Conservation (phyloP, 2,113 vertebrate genomes). For the Xyrauchen texanus region DNA sequence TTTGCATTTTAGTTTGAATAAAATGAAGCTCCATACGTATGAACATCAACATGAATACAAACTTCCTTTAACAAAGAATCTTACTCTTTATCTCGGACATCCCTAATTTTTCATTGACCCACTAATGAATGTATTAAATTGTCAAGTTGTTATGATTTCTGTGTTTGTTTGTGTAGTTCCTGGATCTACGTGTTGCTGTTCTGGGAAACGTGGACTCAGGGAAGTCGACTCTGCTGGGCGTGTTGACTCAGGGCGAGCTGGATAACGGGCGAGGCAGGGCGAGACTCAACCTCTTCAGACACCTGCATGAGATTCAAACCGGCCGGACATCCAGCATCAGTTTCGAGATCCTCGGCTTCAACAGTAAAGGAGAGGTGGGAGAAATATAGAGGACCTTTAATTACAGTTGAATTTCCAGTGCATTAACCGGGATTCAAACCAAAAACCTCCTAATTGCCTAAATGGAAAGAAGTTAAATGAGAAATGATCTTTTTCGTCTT, state of each 20-base stretch:
- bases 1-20: too few species aligned
- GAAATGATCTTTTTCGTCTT: conserved; percentile 3
- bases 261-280: conserved; percentile 93
- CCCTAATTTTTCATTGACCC: neutral
- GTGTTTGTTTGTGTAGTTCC: conserved; percentile 75
- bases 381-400: neutral
- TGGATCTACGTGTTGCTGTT: conserved; percentile 95
- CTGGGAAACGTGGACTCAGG: conserved; percentile 95
- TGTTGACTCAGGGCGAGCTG: conserved; percentile 93
- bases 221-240: conserved; percentile 92
- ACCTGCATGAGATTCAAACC: conserved; percentile 95
- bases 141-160: neutral
- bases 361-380: conserved; percentile 95
- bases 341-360: conserved; percentile 97
- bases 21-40: too few species aligned
- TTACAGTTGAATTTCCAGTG: neutral
- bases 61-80: too few species aligned
- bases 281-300: conserved; percentile 94
- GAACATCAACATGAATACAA: too few species aligned
- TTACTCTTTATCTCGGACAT: neutral
- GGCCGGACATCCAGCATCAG: conserved; percentile 96
- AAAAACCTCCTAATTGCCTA: neutral
- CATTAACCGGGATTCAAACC: neutral
- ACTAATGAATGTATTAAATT: neutral
- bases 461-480: neutral